A percentile compares a stretch with the other conserved stretches of the same genome.
phyloP scores from a whole-genome alignment of 1,140 invertebrate genomes.

The Scaptomyza hsui region DNA sequence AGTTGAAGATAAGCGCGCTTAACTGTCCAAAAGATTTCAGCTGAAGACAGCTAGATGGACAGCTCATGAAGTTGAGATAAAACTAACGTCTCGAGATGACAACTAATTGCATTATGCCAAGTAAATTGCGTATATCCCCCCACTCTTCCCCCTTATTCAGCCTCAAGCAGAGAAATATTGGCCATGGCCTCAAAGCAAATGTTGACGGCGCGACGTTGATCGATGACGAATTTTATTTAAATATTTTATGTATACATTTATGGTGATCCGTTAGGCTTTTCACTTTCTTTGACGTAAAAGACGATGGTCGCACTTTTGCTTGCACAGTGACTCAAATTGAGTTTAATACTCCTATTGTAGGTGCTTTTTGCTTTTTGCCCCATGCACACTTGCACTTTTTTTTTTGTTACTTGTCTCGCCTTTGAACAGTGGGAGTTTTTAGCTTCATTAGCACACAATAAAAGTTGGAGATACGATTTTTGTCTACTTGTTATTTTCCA shows the following conservation, averaged over 20 bases:
- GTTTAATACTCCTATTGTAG: neutral
- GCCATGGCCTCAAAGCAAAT: slow-evolving; percentile 40
- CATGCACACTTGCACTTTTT: slow-evolving; percentile 61
- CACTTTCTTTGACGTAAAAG: slow-evolving; percentile 71
- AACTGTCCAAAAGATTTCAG: slow-evolving; percentile 31
- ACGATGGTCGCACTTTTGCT: slow-evolving; percentile 25
- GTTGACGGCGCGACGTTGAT: slow-evolving; percentile 48
- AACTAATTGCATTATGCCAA: slow-evolving; percentile 27
- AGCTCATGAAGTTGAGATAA: slow-evolving; percentile 24
- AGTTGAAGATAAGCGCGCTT: slow-evolving; percentile 20
- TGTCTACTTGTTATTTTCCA: slow-evolving; percentile 56
- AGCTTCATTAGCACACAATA: slow-evolving; percentile 77
- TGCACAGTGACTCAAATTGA: slow-evolving; percentile 53
- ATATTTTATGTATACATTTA: slow-evolving; percentile 18
- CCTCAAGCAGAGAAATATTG: slow-evolving; percentile 35
- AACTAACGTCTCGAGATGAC: neutral
- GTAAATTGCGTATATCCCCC: slow-evolving; percentile 46
- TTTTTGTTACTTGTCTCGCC: slow-evolving; percentile 9
- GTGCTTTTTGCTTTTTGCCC: slow-evolving; percentile 2
- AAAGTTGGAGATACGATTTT: slow-evolving; percentile 30
- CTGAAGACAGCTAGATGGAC: slow-evolving; percentile 17
- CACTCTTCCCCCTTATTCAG: neutral
- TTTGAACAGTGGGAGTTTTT: slow-evolving; percentile 59
- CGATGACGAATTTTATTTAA: slow-evolving; percentile 57
- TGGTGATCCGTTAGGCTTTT: slow-evolving; percentile 39